Evolutionary conservation across 2,113 vertebrate species (phyloP).

Genomic region (Oryzias woworae): DNA sequence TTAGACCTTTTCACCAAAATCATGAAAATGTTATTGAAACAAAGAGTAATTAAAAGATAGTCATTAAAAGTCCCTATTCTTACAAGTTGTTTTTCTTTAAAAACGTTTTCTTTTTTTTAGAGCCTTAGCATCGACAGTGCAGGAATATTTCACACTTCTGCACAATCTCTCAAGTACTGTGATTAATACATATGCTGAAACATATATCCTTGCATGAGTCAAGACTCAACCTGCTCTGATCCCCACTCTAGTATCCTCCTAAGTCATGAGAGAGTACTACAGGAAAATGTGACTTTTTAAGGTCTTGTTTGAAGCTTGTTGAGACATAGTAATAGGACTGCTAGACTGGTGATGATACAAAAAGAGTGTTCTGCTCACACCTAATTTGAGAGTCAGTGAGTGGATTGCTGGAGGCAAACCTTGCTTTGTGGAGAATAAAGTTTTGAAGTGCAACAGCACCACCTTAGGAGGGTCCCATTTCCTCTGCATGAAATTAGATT

Average conservation of each 20-base stretch:
- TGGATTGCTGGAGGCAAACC: conserved; percentile 34
- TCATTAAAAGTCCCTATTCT: conserved; percentile 10
- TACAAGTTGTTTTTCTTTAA: conserved; percentile 6
- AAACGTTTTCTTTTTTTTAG: no score
- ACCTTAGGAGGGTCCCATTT: conserved; percentile 34
- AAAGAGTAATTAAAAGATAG: conserved; percentile 6
- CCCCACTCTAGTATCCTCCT: conserved; percentile 2
- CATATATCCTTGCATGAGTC: not conserved
- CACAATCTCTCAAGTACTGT: fast-evolving
- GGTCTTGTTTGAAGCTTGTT: conserved; percentile 44
- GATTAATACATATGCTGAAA: not conserved
- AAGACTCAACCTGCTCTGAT: conserved; percentile 8
- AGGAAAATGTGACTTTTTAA: conserved; percentile 31
- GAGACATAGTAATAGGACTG: conserved; percentile 40
- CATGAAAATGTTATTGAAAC: conserved; percentile 18
- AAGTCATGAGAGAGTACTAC: conserved; percentile 33
- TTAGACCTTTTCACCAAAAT: conserved; percentile 4
- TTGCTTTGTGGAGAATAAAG: conserved; percentile 9
- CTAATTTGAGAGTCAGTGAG: conserved; percentile 44
- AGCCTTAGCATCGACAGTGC: not conserved
- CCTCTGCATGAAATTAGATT: no score
- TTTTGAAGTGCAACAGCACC: conserved; percentile 56
- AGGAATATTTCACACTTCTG: not conserved
- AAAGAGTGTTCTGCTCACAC: conserved; percentile 53
- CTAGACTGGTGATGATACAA: conserved; percentile 37